phyloP scores from a whole-genome alignment of 1,140 invertebrate genomes.

The Trichonephila inaurata region DNA sequence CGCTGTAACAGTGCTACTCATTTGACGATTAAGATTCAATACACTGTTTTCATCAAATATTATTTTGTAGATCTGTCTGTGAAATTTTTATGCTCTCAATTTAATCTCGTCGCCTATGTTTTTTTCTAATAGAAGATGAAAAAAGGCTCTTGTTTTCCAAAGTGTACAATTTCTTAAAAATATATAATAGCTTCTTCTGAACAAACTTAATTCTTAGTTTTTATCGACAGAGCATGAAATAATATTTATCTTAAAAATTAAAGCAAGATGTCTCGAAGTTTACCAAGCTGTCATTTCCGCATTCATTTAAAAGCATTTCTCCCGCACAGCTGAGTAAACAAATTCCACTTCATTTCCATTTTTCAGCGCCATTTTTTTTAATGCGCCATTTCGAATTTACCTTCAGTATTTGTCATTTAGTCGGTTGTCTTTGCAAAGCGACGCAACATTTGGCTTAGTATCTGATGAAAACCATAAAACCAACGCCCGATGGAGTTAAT shows the following conservation, averaged over 20 bases:
- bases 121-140: too few relatives aligned
- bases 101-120: too few relatives aligned
- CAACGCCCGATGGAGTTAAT: neutral
- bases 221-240: neutral
- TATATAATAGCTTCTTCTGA: too few relatives aligned
- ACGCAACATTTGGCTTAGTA: neutral
- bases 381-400: neutral
- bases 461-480: slow-evolving; percentile 36
- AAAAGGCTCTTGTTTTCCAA: too few relatives aligned
- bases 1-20: too few relatives aligned
- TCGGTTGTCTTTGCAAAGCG: neutral
- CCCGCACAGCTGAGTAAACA: neutral
- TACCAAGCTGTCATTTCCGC: neutral
- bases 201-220: too few relatives aligned
- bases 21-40: too few relatives aligned
- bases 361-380: neutral
- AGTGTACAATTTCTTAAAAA: too few relatives aligned
- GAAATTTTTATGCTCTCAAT: too few relatives aligned
- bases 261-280: neutral
- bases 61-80: too few relatives aligned
- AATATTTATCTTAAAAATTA: neutral
- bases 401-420: neutral
- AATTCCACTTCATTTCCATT: neutral
- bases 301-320: neutral
- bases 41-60: too few relatives aligned